Base-by-base conservation (phyloP, 1,140 invertebrate genomes). In the Ips typographus region DNA sequence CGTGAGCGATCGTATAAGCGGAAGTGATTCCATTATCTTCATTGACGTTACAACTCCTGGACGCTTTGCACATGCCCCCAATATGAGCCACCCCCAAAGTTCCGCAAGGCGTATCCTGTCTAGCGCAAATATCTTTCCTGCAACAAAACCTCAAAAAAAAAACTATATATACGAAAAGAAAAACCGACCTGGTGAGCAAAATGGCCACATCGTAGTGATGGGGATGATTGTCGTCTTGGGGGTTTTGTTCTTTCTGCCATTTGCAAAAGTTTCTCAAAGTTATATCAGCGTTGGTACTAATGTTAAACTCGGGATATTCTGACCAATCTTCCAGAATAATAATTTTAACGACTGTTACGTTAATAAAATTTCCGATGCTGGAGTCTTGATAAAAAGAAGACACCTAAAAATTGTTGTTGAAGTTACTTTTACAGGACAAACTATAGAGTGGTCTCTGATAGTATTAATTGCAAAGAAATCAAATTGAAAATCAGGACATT, bases 171-270 rank as follows among this genome's bases (percentile, higher is more conserved):
- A 47, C 44, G 0, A 58, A 58, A 47, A 49, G 44, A 38, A n/a
- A 2, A 38, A 52, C 36, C 37, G 57, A 70, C 68, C 68, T 65
- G 51, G 95, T 98, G 39, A 97, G 85, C 3, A 98, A 84, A 73
- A 98, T 90, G 47, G 94, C 95, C 0, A 96, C 93, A 77, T 97
- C 95, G 79, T 98, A 95, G 77, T 97, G 95, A 76, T 94, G 89
- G 3, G 93, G 93, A 82, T 95, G 89, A 2, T 86, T 84, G 71
- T 95, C 92, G 73, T 91, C 86, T 40, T 83, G 81, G 0, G 90
- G 90, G 81, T 96, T 95, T 58, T 91, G 81, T 59, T 85, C 86
- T 73, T 89, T 86, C 79, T 96, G 94, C 90, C 92, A 95, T 73
- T 88, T 87, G 81, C 94, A 96, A 81, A 96, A 96, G 74, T 89